These are phyloP conservation scores for Synergus japonicus DNA, from an alignment of 2,888 invertebrate species.

Conservation along the genomic window DNA sequence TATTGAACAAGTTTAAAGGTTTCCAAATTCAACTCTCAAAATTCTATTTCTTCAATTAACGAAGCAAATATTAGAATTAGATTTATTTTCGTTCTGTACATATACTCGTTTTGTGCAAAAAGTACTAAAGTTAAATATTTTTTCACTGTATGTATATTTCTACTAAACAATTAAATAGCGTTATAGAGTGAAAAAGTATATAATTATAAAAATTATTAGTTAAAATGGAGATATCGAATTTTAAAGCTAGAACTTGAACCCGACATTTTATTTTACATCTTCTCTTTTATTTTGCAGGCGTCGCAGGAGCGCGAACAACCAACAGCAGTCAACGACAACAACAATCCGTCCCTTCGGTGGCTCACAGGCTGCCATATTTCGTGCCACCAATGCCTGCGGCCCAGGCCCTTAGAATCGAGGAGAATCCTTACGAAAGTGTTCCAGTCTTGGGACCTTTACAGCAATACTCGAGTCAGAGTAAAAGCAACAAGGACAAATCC, in stretches of 20 bases:
- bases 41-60: too few species aligned
- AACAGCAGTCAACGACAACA: slow-evolving; percentile 65
- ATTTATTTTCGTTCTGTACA: too few species aligned
- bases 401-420: slow-evolving; percentile 74
- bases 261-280: neutral
- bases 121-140: too few species aligned
- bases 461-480: slow-evolving; percentile 66
- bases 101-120: too few species aligned
- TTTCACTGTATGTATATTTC: too few species aligned
- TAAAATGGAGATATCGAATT: too few species aligned
- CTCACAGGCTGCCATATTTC: slow-evolving; percentile 72
- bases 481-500: slow-evolving; percentile 80
- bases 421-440: slow-evolving; percentile 83
- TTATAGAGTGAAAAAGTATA: too few species aligned
- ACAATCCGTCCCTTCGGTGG: slow-evolving; percentile 72
- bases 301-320: slow-evolving; percentile 69
- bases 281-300: slow-evolving; percentile 60
- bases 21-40: too few species aligned
- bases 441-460: slow-evolving; percentile 82
- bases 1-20: neutral
- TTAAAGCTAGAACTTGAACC: neutral
- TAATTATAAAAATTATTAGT: too few species aligned
- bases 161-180: too few species aligned
- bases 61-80: too few species aligned
- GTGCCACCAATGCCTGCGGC: slow-evolving; percentile 73